Evolutionary conservation across 2,797 vertebrate genomes (phyloP), one percentile per base, ranked within the genome.

Genomic region (Poeciliopsis presidionis): DNA sequence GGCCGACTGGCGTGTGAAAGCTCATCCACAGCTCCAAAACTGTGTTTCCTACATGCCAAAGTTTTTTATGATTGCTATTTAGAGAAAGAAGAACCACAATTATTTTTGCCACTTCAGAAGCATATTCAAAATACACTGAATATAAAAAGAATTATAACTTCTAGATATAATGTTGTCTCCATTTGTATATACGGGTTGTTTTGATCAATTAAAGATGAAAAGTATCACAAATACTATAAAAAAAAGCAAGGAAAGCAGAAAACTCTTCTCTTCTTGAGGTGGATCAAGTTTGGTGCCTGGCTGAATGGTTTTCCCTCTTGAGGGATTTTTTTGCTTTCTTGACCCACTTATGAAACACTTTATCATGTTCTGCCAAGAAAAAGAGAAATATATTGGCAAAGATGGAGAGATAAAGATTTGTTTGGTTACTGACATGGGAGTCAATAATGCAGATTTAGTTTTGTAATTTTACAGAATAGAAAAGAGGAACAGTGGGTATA

Each of bases 1-100:
- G 76, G 78, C 73, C 55, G 25, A 78, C 80, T 88, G 79, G 85
- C 72, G 25, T 74, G 49, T 49, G 79, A 41, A 59, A 5, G 39
- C 41, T 81, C 81, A 61, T 46, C 74, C 67, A 25, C 73, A 67
- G 67, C 82, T 76, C 77, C 74, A 77, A 43, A 12, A 73, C 65
- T 67, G 59, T 18, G 84, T 74, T 55, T 76, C 33, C n/a, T 33
- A 76, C 53, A 25, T 39, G 7, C 13, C 39, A 30, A 63, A 63
- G 28, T 11, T 49, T 13, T 3, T 61, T 16, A 46, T 55, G 4
- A 74, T 46, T 22, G 45, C 11, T 65, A 14, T 65, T 20, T 74
- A 65, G 16, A 63, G 33, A 36, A 63, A 63, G 16, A 20, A 65
- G 3, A 20, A 65, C 33, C 7, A 63, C 30, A 18, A 20, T 2